Evolutionary conservation across 2,797 vertebrate genomes (phyloP), one percentile per base, ranked within the genome.

Genomic region (Bothrops alternatus): DNA sequence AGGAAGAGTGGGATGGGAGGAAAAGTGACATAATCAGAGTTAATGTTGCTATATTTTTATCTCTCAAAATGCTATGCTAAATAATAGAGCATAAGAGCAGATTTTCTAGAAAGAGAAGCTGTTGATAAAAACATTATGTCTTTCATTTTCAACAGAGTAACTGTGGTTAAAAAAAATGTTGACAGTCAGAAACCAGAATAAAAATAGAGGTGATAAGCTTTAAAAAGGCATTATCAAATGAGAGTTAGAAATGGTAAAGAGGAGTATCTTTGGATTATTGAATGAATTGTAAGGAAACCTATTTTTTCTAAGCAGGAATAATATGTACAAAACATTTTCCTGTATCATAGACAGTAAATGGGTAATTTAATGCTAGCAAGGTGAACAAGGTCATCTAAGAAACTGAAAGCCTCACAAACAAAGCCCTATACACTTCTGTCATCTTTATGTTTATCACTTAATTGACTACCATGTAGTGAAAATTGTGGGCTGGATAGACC

Each of bases 401-500:
- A 63, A 92, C 10, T 42, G 26, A 10, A 61, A 86, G 58, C 73
- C 57, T 85, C n/a, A 92, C 47, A 37, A 92, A 92, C 88, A 63
- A 89, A 92, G 55, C 57, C 14, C 28, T 11, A 47, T 37, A 63
- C 11, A 82, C 63, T 23, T 61, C 88, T 55, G 57, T 50, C n/a
- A 89, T 50, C 5, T 56, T 89, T 18, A 23, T 92, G 47, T 53
- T 92, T 73, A 82, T 23, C 56, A 28, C 95, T 73, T 94, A 91
- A 94, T 94, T 93, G 88, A 47, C 94, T 95, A 96, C 89, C 92
- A 50, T 93, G 55, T 32, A 8, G 10, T 89, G 94, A 92, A 73
- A 96, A 95, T 95, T 94, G 73, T 88, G 89, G 93, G 95, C 94
- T 96, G 96, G 95, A 93, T 63, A 95, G 92, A 73, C 94, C 93